A percentile compares a stretch with the other conserved stretches of the same genome.
Evolutionary conservation across 2,113 vertebrate genomes (phyloP).

Genomic region (Anoura caudifer): DNA sequence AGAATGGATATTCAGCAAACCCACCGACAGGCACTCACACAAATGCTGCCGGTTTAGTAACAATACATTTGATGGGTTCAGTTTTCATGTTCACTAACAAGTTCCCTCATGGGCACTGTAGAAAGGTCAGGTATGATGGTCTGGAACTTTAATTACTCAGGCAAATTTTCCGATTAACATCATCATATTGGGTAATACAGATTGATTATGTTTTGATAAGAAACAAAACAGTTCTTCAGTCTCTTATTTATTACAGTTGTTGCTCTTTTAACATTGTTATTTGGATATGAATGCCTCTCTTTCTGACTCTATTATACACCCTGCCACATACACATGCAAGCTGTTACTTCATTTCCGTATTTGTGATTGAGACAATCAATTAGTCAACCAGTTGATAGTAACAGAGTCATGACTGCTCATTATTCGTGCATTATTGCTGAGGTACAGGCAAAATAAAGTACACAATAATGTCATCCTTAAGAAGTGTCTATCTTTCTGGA

Average conservation of each 20-base stretch:
- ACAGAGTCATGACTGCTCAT: background rate
- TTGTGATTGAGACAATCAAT: background rate
- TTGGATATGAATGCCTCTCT: background rate
- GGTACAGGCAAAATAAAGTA: background rate
- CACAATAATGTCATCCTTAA: background rate
- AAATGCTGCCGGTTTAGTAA: background rate
- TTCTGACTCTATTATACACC: background rate
- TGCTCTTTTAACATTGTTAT: background rate
- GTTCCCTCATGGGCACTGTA: background rate
- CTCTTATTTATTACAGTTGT: background rate
- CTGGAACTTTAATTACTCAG: background rate
- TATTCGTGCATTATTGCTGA: background rate
- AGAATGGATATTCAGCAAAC: slow-evolving; percentile 61
- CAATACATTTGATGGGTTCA: background rate
- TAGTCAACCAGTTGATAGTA: background rate
- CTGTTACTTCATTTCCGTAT: background rate
- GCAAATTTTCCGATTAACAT: slow-evolving; percentile 13
- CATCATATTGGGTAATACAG: background rate
- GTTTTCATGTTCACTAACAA: background rate
- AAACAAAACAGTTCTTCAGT: background rate
- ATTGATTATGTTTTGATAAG: background rate
- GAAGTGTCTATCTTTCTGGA: background rate
- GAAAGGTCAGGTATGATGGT: slow-evolving; percentile 2
- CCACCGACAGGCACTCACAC: background rate
- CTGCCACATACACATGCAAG: background rate